Evolutionary conservation across 2,113 vertebrate species (phyloP).

Genomic region (Tyto alba): DNA sequence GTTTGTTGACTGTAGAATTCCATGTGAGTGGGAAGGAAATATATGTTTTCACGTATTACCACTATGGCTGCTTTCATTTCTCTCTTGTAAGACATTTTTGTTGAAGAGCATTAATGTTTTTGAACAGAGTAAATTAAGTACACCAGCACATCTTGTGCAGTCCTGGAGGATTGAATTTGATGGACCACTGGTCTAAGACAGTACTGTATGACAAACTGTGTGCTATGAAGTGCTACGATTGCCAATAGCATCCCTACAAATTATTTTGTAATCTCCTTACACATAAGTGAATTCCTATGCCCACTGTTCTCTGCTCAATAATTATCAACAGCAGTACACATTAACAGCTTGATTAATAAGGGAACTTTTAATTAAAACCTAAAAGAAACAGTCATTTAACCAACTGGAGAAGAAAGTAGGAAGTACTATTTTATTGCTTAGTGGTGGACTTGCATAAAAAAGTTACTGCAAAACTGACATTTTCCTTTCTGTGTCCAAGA

Average conservation of each 20-base stretch:
- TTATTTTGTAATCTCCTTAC: background rate
- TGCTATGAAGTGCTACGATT: background rate
- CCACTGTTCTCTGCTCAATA: background rate
- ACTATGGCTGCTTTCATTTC: background rate
- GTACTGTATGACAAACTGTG: background rate
- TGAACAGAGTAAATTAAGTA: background rate
- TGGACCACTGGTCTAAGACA: background rate
- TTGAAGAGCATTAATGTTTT: background rate
- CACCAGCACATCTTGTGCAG: background rate
- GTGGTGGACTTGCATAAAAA: background rate
- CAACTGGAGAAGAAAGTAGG: background rate
- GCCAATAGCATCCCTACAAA: background rate
- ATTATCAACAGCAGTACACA: background rate
- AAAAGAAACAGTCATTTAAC: background rate
- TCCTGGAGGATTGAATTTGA: background rate
- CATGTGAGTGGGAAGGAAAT: background rate
- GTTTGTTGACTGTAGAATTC: background rate
- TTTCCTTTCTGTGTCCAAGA: background rate
- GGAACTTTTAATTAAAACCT: conserved; percentile 1
- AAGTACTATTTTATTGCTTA: background rate
- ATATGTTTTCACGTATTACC: background rate
- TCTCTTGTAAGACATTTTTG: background rate
- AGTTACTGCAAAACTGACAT: background rate
- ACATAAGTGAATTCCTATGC: background rate
- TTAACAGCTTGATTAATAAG: background rate